Percentiles rank a stretch among this genome's conserved stretches.
phyloP scores from a whole-genome alignment of 2,888 invertebrate species.

The Mythimna lalbum region DNA sequence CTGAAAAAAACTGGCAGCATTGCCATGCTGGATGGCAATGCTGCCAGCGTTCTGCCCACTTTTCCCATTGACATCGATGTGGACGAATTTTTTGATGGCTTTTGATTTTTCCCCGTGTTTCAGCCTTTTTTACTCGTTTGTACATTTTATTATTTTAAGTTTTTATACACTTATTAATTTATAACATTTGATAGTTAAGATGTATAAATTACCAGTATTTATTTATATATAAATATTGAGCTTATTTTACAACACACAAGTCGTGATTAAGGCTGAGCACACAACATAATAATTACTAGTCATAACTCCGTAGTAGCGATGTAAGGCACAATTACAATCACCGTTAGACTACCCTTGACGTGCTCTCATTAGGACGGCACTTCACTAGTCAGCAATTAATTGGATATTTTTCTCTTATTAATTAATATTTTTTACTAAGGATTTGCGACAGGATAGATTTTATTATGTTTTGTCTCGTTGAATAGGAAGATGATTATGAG shows the following conservation, averaged over 20 bases:
- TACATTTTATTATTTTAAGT: too few relatives aligned
- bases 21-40: too few relatives aligned
- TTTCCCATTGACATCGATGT: too few relatives aligned
- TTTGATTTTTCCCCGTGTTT: too few relatives aligned
- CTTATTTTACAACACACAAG: not conserved
- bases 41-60: too few relatives aligned
- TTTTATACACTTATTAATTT: too few relatives aligned
- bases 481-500: not conserved
- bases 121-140: too few relatives aligned
- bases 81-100: too few relatives aligned
- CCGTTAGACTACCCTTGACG: slow-evolving; percentile 57
- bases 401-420: slow-evolving; percentile 44
- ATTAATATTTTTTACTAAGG: slow-evolving; percentile 17
- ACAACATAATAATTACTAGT: slow-evolving; percentile 30
- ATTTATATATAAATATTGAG: too few relatives aligned
- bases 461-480: not conserved
- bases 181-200: too few relatives aligned
- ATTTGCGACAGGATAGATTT: not conserved
- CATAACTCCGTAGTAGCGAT: slow-evolving; percentile 31
- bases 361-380: slow-evolving; percentile 49
- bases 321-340: slow-evolving; percentile 61
- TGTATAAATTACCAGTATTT: too few relatives aligned
- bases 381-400: slow-evolving; percentile 34
- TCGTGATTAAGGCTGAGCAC: slow-evolving; percentile 5
- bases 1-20: too few relatives aligned